Conservation (phyloP, 2,797 vertebrate genomes). For the Sebastes steindachneri region DNA sequence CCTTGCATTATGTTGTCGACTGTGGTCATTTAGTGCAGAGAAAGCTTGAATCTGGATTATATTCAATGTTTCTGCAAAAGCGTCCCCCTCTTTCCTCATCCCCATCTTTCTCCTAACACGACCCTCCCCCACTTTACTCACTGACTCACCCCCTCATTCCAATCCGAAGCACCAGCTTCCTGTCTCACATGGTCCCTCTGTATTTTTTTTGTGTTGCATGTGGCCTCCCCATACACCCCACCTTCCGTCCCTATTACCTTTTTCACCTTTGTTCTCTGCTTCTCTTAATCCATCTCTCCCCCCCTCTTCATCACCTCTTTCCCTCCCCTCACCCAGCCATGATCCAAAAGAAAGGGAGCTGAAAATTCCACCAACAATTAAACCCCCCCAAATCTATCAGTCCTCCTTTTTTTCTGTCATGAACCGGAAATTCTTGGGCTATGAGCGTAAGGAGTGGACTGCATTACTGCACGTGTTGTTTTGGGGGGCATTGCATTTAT, state of each 20-base stretch:
- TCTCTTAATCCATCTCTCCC: slow-evolving; percentile 1
- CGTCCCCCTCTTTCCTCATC: slow-evolving; percentile 25
- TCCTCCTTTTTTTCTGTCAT: slow-evolving; percentile 25
- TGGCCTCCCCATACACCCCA: neutral
- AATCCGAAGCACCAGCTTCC: slow-evolving; percentile 64
- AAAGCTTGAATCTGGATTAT: neutral
- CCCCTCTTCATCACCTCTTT: neutral
- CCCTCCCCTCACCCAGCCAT: neutral
- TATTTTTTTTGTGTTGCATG: slow-evolving; percentile 23
- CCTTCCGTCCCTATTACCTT: slow-evolving; percentile 22
- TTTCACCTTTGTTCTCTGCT: slow-evolving; percentile 23
- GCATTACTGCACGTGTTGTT: slow-evolving; percentile 47
- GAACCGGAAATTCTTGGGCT: slow-evolving; percentile 66
- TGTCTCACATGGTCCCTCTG: slow-evolving; percentile 57
- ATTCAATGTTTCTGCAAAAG: neutral
- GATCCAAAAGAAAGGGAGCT: slow-evolving; percentile 3
- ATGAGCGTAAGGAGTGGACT: slow-evolving; percentile 49
- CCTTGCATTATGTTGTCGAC: neutral
- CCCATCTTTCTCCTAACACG: slow-evolving; percentile 37
- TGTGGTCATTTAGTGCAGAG: neutral
- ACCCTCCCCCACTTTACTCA: slow-evolving; percentile 66
- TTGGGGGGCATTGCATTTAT: neutral
- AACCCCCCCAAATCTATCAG: slow-evolving; percentile 16
- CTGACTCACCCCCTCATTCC: slow-evolving; percentile 69
- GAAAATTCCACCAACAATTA: slow-evolving; percentile 44